Base-by-base conservation (phyloP, 2,888 invertebrate genomes). In the Tinea pellionella region DNA sequence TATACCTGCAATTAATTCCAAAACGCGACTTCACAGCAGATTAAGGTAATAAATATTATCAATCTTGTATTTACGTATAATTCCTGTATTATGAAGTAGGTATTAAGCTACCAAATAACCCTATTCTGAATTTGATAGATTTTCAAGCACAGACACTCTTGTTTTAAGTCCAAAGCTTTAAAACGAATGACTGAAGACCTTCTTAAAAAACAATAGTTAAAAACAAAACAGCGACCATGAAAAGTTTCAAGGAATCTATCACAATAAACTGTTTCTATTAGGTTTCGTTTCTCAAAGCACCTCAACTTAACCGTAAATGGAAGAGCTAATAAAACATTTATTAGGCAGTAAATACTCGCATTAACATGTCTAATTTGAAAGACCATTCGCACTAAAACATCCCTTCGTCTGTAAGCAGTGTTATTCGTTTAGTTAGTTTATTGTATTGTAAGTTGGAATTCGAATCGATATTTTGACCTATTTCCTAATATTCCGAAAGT, bases 351-450 rank as follows among this genome's bases (percentile, higher is more conserved):
- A 61, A 61, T 57, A 43, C 24, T 41, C 58, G 16, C 61, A 37
- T 61, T 61, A 61, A 58, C 61, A 61, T 42, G 53, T 30, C 61
- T 53, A 51, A 61, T 61, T 59, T 47, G 59, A 61, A 61, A 56
- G 59, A 57, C 51, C 59, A 59, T 61, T 59, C 47, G 37, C 41
- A 61, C 59, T 61, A 51, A 51, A 43, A 16, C 53, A 18, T 24
- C 57, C 57, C 16, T n/a, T 13, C 12, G 19, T n/a, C 47, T 51
- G 47, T 60, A 41, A 59, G 37, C 6, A 18, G 18, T 55, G 47
- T 47, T 13, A n/a, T 24, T n/a, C 55, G 55, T 29, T 29, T 24
- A 19, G 13, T 55, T 55, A 12, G 2, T 6, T 9, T 55, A 13
- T 19, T 18, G 47, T 47, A 18, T 4, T 47, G 47, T 8, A 43